Evolutionary conservation across 2,797 vertebrate species (phyloP).

Genomic region (Botia kubotai): DNA sequence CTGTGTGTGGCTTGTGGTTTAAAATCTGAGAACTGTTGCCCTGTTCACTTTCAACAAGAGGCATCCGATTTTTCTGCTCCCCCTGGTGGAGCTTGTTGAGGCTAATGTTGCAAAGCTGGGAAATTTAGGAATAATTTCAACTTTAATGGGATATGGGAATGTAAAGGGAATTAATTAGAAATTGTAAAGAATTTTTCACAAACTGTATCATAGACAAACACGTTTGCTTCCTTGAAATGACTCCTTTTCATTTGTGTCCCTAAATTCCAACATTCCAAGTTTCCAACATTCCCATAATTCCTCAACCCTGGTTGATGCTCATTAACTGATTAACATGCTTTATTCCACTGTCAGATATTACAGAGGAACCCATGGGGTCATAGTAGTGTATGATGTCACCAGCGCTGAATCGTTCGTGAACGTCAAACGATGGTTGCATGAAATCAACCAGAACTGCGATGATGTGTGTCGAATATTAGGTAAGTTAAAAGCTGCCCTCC

Average conservation of each 20-base stretch:
- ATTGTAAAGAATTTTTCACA: too few relatives aligned
- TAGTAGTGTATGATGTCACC: conserved; percentile 97
- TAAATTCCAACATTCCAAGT: too few relatives aligned
- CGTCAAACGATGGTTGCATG: conserved; percentile 99
- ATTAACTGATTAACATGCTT: conserved; percentile 1
- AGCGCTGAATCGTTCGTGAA: conserved; percentile 99
- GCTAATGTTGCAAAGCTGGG: not conserved
- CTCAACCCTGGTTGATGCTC: too few relatives aligned
- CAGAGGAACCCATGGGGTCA: conserved; percentile 96
- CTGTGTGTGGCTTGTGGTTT: conserved; percentile 36
- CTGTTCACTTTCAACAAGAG: conserved; percentile 5
- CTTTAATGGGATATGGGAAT: too few relatives aligned
- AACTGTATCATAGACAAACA: too few relatives aligned
- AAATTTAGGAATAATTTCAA: too few relatives aligned
- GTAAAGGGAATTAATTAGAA: too few relatives aligned
- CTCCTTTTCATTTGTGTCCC: too few relatives aligned
- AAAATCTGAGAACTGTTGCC: conserved; percentile 8
- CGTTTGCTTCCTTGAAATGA: too few relatives aligned
- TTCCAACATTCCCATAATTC: too few relatives aligned
- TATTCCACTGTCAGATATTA: conserved; percentile 85
- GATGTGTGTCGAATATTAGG: conserved; percentile 99
- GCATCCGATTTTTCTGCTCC: conserved; percentile 38
- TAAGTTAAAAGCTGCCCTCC: conserved; percentile 64
- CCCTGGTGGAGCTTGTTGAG: conserved; percentile 40
- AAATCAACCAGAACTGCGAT: conserved; percentile 99